A percentile compares a stretch with the other conserved stretches of the same genome.
phyloP scores from a whole-genome alignment of 30 jellyfish, hydroid and myxozoan species.

The Pseudorhiza aurosa region DNA sequence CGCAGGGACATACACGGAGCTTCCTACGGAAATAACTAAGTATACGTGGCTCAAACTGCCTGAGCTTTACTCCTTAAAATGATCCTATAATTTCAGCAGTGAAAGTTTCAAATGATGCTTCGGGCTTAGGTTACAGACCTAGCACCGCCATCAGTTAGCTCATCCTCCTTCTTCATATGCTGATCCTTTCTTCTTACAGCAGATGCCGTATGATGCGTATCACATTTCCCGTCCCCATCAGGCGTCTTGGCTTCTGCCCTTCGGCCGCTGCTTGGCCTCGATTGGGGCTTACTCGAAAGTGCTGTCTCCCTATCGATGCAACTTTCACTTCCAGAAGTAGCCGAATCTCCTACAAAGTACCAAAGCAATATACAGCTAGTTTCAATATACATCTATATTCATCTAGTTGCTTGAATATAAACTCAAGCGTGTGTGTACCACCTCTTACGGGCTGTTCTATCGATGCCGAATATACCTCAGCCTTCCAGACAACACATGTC shows the following conservation, averaged over 20 bases:
- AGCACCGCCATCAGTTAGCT: conserved; percentile 1
- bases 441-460: too few species aligned
- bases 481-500: too few species aligned
- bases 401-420: too few species aligned
- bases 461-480: too few species aligned
- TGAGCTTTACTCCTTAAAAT: too few species aligned
- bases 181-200: conserved; percentile 51
- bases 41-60: too few species aligned
- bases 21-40: too few species aligned
- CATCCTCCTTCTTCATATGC: conserved; percentile 16
- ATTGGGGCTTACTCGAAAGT: conserved; percentile 31
- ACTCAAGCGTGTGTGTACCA: too few species aligned
- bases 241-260: conserved; percentile 35
- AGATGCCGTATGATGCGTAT: conserved; percentile 29
- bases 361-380: background rate
- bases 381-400: background rate
- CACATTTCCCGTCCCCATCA: conserved; percentile 12
- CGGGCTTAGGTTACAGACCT: background rate
- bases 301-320: background rate
- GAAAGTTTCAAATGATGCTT: background rate
- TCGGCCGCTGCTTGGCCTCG: conserved; percentile 83
- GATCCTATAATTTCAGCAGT: too few species aligned
- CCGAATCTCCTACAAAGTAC: background rate
- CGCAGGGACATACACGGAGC: too few species aligned
- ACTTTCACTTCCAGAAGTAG: background rate